phyloP scores from a whole-genome alignment of 2,113 vertebrate species.

The Elaphurus davidianus region DNA sequence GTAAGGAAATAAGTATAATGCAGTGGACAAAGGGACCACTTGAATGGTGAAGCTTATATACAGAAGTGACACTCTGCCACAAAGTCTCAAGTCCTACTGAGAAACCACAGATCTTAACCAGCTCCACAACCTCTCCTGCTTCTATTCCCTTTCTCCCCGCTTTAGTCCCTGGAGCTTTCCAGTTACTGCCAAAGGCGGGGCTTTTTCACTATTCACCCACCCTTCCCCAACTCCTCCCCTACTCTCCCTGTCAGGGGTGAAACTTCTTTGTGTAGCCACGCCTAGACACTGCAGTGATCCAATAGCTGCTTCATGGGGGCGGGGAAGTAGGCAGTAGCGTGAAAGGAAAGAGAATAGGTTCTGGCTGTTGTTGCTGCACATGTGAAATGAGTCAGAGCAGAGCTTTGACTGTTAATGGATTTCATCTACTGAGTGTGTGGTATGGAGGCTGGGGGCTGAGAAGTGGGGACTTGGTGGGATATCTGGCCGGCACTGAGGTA shows the following conservation, averaged over 20 bases:
- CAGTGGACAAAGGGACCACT: background rate
- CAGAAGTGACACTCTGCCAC: background rate
- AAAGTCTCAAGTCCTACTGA: background rate
- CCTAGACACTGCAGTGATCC: background rate
- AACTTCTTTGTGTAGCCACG: conserved; percentile 35
- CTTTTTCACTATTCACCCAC: background rate
- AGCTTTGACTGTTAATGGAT: background rate
- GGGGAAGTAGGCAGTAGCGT: background rate
- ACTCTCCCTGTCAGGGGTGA: background rate
- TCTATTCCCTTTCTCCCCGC: background rate
- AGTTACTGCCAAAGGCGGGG: background rate
- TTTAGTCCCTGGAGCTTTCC: background rate
- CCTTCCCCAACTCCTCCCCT: background rate
- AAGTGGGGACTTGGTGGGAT: background rate
- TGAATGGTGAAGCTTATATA: background rate
- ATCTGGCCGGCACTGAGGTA: background rate
- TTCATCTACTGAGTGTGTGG: conserved; percentile 15
- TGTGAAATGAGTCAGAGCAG: conserved; percentile 20
- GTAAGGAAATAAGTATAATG: background rate
- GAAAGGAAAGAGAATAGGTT: conserved; percentile 25
- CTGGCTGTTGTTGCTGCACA: background rate
- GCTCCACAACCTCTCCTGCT: background rate
- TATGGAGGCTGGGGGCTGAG: background rate
- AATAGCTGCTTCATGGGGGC: background rate
- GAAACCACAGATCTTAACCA: background rate